Evolutionary conservation across 2,888 invertebrate species (phyloP).

Genomic region (Maniola hyperantus): DNA sequence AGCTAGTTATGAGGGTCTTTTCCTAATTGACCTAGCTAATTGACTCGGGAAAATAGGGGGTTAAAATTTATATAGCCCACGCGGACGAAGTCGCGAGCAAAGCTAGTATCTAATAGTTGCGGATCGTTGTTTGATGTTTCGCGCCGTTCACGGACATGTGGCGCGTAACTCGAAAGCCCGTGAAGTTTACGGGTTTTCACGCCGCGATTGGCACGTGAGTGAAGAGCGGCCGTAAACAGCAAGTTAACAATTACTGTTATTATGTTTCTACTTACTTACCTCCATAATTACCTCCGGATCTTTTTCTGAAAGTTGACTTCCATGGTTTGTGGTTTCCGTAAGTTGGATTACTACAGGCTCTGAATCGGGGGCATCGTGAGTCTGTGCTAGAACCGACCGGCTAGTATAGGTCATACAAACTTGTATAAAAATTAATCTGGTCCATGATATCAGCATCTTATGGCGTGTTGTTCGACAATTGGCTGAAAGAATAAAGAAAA

Average conservation of each 20-base stretch:
- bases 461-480: background rate
- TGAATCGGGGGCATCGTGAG: slow-evolving; percentile 9
- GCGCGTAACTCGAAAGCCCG: too few relatives aligned
- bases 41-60: too few relatives aligned
- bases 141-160: too few relatives aligned
- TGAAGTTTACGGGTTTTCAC: too few relatives aligned
- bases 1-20: background rate
- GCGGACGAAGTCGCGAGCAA: too few relatives aligned
- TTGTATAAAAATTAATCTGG: slow-evolving; percentile 13
- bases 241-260: slow-evolving; percentile 7
- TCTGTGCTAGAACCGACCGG: slow-evolving; percentile 12
- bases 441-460: slow-evolving; percentile 22
- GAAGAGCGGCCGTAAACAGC: background rate
- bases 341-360: slow-evolving; percentile 35
- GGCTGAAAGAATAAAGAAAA: slow-evolving; percentile 1
- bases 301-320: slow-evolving; percentile 35
- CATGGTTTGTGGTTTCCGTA: slow-evolving; percentile 33
- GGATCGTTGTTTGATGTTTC: too few relatives aligned
- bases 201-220: too few relatives aligned
- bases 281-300: slow-evolving; percentile 29
- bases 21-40: slow-evolving; percentile 4
- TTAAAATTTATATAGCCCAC: too few relatives aligned
- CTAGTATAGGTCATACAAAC: slow-evolving; percentile 15
- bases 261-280: background rate
- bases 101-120: too few relatives aligned